These are phyloP conservation scores for Lonchura striata DNA, from an alignment of 2,113 vertebrate species.

Conservation along the genomic window DNA sequence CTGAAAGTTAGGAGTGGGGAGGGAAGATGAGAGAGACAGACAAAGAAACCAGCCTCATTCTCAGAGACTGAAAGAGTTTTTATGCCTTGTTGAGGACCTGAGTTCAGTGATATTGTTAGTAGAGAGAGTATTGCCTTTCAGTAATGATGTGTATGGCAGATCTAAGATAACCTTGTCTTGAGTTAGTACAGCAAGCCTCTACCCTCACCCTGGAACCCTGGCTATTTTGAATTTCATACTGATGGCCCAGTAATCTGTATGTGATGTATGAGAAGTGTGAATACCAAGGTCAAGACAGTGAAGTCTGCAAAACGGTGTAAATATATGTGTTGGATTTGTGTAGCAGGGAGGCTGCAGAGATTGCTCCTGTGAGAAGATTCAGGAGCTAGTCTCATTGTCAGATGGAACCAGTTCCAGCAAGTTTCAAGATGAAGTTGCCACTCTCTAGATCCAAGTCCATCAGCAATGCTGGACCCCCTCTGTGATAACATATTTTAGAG, in stretches of 20 bases:
- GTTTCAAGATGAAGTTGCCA: background rate
- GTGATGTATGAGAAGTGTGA: background rate
- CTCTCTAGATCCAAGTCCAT: background rate
- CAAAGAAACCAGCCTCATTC: background rate
- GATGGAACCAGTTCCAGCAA: background rate
- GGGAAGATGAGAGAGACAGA: background rate
- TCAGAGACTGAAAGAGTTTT: background rate
- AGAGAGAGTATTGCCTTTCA: background rate
- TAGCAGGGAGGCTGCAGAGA: background rate
- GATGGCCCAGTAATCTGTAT: background rate
- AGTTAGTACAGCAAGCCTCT: background rate
- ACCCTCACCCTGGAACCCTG: background rate
- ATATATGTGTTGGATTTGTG: background rate
- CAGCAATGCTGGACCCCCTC: background rate
- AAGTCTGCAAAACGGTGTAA: background rate
- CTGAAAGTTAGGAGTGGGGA: background rate
- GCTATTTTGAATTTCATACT: background rate
- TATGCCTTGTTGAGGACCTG: background rate
- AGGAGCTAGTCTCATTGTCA: background rate
- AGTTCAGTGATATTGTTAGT: background rate
- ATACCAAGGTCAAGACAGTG: background rate
- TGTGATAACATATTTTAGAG: background rate
- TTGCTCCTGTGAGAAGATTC: background rate
- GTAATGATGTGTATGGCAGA: background rate
- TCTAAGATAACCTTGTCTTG: background rate